Base-by-base conservation (phyloP, 1,140 invertebrate genomes). In the Nymphalis io region DNA sequence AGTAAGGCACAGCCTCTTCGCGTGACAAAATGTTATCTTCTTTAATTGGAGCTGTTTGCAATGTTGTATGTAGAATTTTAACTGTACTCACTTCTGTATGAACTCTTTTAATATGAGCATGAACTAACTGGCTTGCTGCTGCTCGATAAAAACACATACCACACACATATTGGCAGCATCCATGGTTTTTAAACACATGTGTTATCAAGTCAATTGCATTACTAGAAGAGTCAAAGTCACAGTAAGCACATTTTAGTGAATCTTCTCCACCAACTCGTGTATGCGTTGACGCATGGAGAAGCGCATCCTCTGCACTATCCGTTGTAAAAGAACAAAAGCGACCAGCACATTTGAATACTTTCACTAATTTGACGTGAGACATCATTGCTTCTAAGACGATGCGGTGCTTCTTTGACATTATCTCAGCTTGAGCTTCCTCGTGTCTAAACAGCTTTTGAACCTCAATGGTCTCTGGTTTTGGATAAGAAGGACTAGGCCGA, bases 181-280 rank as follows among this genome's bases (percentile, higher is more conserved):
- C 84, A 53, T 91, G 87, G 2, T 33, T 62, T 46, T 89, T 88
- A 60, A 91, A 90, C 33, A 90, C 87, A 64, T 91, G 89, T 64
- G 83, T 87, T 61, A 90, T 85, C 60, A 91, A 72, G 59, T 91
- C 88, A 23, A 91, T 87, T 2, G 83, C 85, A 69, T 87, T 88
- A 3, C 77, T 77, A 8, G 62, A 73, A 13, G 80, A 68, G 62
- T 89, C 85, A 57, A 82, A 91, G 21, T 88, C 80, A 66, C 89
- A 91, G 60, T 91, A 91, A 10, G 75, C 66, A 60, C 89, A 91
- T 8, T 74, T 73, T 38, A 91, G 71, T 0, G 88, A 75, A 60
- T 82, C 74, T 5, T 79, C 81, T 5, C 88, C 88, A 13, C 89
- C 89, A 10, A 88, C 70, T 12, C 82, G 81, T 62, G 81, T 71